Percentiles rank a stretch among this genome's conserved stretches.
These are phyloP conservation scores for Drosophila hydei DNA, from an alignment of 1,140 invertebrate genomes.

Conservation along the genomic window DNA sequence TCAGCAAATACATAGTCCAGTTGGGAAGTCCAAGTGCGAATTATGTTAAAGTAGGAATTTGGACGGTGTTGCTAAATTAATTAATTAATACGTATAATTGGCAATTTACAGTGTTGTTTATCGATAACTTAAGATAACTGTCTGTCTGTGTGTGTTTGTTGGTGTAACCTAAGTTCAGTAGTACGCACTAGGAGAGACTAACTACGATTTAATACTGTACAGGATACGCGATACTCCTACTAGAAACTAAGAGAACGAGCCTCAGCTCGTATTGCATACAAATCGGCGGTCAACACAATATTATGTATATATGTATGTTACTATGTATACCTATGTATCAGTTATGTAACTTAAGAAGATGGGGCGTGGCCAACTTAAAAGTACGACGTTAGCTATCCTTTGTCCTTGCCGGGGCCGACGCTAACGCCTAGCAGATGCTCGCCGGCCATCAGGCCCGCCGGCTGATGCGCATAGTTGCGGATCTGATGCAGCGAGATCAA, in stretches of 20 bases:
- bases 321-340: constrained; percentile 7
- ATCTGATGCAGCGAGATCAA: constrained; percentile 98
- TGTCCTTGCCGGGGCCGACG: constrained; percentile 82
- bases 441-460: constrained; percentile 85
- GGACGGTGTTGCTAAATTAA: constrained; percentile 66
- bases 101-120: constrained; percentile 53
- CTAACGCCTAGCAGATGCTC: constrained; percentile 83
- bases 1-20: not conserved
- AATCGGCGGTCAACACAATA: constrained; percentile 39
- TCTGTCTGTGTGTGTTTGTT: constrained; percentile 10
- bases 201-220: constrained; percentile 81
- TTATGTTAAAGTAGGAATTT: constrained; percentile 46
- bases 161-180: constrained; percentile 21
- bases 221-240: constrained; percentile 58
- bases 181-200: constrained; percentile 57
- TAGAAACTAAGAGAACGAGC: constrained; percentile 23
- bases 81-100: constrained; percentile 59
- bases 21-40: not conserved
- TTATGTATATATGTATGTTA: constrained; percentile 9
- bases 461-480: constrained; percentile 97
- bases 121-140: constrained; percentile 36
- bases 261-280: constrained; percentile 39
- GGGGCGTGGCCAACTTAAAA: constrained; percentile 67
- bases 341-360: constrained; percentile 16
- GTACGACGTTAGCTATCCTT: constrained; percentile 83